Percentiles rank a stretch among this genome's conserved stretches.
These are phyloP conservation scores for Stratiomys singularior DNA, from an alignment of 2,888 invertebrate species.

Conservation along the genomic window DNA sequence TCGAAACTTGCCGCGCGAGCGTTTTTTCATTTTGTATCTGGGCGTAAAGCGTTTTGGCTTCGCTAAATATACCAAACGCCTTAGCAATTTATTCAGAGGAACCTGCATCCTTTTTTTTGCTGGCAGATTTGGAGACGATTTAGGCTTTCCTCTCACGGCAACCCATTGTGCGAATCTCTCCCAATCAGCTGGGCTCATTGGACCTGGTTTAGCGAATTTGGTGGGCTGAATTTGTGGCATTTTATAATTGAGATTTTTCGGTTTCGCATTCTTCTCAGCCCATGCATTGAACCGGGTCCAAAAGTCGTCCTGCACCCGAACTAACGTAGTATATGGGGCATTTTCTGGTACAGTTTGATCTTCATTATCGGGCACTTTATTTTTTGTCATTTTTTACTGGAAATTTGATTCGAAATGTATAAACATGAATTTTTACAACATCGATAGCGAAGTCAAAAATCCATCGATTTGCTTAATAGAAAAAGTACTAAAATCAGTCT, in stretches of 20 bases:
- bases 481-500: too few species aligned
- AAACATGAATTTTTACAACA: too few species aligned
- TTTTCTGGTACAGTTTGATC: not conserved
- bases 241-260: not conserved
- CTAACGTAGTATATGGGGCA: not conserved
- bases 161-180: conserved; percentile 24
- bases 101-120: not conserved
- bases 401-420: not conserved
- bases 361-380: not conserved
- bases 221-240: not conserved
- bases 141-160: not conserved
- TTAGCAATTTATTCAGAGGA: not conserved
- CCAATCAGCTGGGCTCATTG: conserved; percentile 26
- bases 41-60: conserved; percentile 14
- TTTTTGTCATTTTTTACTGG: not conserved
- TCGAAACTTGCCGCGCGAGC: not conserved
- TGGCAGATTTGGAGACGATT: not conserved
- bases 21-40: conserved; percentile 11
- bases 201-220: conserved; percentile 25
- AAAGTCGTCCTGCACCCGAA: not conserved
- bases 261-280: conserved; percentile 14
- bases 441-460: too few species aligned
- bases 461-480: too few species aligned
- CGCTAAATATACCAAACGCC: not conserved
- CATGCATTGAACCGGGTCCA: conserved; percentile 18